Conservation (phyloP, 2,113 vertebrate genomes). For the Chaetodon trifascialis region DNA sequence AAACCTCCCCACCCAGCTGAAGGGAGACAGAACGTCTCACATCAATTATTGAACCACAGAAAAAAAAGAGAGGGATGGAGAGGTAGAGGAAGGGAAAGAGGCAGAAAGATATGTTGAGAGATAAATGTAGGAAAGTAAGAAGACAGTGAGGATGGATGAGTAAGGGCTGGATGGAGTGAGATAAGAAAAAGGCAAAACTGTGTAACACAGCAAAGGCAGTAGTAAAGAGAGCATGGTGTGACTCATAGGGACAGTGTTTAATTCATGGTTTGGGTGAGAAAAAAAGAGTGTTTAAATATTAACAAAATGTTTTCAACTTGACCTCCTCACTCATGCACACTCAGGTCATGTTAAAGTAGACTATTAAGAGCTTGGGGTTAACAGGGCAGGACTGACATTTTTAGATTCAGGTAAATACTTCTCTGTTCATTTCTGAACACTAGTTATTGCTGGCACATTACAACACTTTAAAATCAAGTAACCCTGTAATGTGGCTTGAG, state of each 20-base stretch:
- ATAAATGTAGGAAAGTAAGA: conserved; percentile 12
- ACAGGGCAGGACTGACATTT: conserved; percentile 20
- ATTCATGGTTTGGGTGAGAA: conserved; percentile 59
- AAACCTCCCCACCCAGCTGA: conserved; percentile 64
- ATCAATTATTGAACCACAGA: conserved; percentile 76
- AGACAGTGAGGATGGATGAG: neutral
- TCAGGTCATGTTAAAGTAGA: conserved; percentile 40
- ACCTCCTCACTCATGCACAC: conserved; percentile 63
- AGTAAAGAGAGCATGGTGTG: conserved; percentile 39
- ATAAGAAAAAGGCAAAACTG: neutral
- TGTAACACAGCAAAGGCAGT: neutral
- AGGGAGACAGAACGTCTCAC: conserved; percentile 65
- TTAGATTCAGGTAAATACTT: neutral
- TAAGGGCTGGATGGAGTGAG: neutral
- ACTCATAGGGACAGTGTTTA: conserved; percentile 53
- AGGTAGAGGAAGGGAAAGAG: neutral
- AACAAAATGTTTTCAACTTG: conserved; percentile 66
- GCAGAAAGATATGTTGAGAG: conserved; percentile 2
- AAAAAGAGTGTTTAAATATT: conserved; percentile 66
- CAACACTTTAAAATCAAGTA: neutral
- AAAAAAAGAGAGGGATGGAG: conserved; percentile 13
- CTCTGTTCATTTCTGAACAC: conserved; percentile 13
- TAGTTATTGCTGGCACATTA: neutral
- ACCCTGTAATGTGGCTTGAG: no score
- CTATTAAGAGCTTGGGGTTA: conserved; percentile 25